Percentiles rank a stretch among this genome's conserved stretches.
These are phyloP conservation scores for Zosterops japonicus DNA, from an alignment of 2,113 vertebrate species.

Conservation along the genomic window DNA sequence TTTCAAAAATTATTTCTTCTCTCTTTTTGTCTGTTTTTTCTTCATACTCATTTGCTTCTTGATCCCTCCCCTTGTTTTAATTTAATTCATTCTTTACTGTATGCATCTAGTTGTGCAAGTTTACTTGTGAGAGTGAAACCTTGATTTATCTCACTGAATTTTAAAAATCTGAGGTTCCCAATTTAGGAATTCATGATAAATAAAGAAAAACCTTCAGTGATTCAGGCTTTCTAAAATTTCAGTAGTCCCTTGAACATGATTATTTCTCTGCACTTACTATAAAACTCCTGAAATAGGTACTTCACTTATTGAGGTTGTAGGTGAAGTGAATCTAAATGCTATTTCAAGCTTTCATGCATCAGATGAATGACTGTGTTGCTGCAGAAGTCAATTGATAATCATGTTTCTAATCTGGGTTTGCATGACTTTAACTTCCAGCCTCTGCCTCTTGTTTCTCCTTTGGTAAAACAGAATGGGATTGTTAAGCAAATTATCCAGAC, in stretches of 20 bases:
- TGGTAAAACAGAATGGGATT: neutral
- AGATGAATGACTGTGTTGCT: neutral
- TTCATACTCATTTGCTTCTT: neutral
- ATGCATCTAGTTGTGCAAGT: neutral
- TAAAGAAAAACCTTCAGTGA: neutral
- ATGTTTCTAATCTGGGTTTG: neutral
- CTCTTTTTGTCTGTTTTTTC: neutral
- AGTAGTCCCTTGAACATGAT: neutral
- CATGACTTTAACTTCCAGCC: neutral
- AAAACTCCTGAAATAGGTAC: neutral
- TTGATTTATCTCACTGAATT: neutral
- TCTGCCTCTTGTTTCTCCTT: neutral
- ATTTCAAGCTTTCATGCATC: neutral
- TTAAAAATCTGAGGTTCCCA: neutral
- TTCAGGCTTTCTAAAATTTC: neutral
- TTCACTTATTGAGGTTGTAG: neutral
- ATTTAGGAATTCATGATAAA: neutral
- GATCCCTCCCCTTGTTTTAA: neutral
- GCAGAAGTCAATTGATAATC: neutral
- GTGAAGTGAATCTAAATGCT: neutral
- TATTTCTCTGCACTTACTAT: neutral
- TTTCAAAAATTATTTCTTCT: neutral
- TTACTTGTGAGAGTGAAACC: neutral
- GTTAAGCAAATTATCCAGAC: neutral
- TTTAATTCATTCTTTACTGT: neutral